phyloP scores from a whole-genome alignment of 2,797 vertebrate genomes.

The Hydrophis major region DNA sequence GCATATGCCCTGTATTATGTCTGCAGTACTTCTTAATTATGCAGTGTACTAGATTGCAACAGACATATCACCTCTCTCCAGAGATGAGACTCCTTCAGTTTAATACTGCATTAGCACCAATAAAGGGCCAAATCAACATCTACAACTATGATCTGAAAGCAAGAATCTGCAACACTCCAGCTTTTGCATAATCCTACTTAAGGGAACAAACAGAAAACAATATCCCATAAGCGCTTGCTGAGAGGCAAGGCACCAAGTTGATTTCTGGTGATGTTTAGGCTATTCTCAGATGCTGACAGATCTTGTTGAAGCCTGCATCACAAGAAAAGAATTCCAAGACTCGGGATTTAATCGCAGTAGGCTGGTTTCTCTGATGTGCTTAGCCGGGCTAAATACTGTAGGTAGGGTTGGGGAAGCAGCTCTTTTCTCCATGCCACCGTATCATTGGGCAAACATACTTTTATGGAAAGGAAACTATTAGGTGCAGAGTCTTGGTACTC shows the following conservation, averaged over 20 bases:
- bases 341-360: not conserved
- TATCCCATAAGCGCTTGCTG: not conserved
- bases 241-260: not conserved
- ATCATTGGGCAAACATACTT: not conserved
- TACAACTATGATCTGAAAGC: not conserved
- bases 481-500: not conserved
- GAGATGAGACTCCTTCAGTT: not conserved
- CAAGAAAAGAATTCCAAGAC: conserved; percentile 2
- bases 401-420: not conserved
- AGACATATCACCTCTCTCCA: not conserved
- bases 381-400: not conserved
- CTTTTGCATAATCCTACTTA: not conserved
- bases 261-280: not conserved
- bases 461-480: not conserved
- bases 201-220: not conserved
- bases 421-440: not conserved
- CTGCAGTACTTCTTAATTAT: not conserved
- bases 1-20: not conserved
- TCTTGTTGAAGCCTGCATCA: not conserved
- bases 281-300: not conserved
- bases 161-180: not conserved
- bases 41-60: not conserved
- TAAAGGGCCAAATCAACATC: not conserved
- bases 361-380: not conserved
- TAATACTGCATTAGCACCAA: not conserved